phyloP scores from a whole-genome alignment of 2,113 vertebrate species.

The Rhineura floridana region DNA sequence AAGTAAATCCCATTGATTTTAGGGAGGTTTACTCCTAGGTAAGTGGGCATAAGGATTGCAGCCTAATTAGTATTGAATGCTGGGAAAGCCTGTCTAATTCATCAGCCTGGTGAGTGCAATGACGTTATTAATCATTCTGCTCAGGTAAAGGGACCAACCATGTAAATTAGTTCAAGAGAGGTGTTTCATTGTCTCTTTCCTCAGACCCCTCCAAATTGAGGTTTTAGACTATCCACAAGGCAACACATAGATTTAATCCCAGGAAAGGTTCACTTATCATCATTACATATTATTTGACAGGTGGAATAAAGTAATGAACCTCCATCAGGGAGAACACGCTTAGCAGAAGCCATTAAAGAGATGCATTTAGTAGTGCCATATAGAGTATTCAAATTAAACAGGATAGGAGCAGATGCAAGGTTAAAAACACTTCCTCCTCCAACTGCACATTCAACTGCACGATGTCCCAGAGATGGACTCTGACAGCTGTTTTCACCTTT shows the following conservation, averaged over 20 bases:
- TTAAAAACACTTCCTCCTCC: slow-evolving; percentile 1
- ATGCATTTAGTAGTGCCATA: neutral
- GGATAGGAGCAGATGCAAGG: neutral
- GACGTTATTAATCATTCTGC: fast-evolving
- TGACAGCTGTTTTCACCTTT: neutral
- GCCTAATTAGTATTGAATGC: neutral
- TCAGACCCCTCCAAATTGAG: neutral
- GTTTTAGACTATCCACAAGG: neutral
- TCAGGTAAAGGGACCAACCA: slow-evolving; percentile 32
- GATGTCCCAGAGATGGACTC: neutral
- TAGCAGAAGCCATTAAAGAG: neutral
- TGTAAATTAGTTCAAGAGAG: slow-evolving; percentile 38
- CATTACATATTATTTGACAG: neutral
- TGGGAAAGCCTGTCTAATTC: slow-evolving; percentile 34
- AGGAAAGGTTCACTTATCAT: slow-evolving; percentile 3
- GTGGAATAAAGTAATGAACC: slow-evolving; percentile 18
- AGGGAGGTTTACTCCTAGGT: neutral
- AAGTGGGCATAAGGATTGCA: neutral
- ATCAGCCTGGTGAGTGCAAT: slow-evolving; percentile 8
- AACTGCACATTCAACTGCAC: neutral
- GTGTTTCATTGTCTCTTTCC: slow-evolving; percentile 19
- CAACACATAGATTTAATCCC: neutral
- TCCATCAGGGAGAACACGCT: neutral
- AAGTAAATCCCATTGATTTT: neutral
- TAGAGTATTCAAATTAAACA: neutral